Evolutionary conservation across 2,797 vertebrate genomes (phyloP), one percentile per base, ranked within the genome.

Genomic region (Gallinago nigripennis): DNA sequence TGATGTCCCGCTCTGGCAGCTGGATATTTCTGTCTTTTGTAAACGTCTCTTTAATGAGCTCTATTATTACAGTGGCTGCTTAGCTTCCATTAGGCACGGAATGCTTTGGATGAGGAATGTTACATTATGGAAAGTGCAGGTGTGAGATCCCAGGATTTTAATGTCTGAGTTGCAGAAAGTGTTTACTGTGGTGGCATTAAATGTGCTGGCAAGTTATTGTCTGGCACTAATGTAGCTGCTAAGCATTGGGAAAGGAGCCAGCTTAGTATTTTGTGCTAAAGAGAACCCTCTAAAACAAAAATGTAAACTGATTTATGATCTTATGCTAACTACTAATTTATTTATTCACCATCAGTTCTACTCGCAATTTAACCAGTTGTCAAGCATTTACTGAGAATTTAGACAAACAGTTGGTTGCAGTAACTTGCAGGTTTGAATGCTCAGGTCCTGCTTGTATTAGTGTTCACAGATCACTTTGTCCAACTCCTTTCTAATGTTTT

Each of bases 141-240:
- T 91, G 80, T 43, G 61, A 61, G 83, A 63, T 90, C 51, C 63
- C 28, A 8, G 73, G 72, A 65, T 90, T 94, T 35, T 43, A 33
- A 39, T 82, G 80, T 65, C 80, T 82, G 82, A 81, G 53, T 54
- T 65, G 57, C 58, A 83, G 94, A 79, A 79, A 58, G 77, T 92
- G 72, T 95, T 90, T 90, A 69, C 65, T 92, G 61, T 81, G 82
- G 61, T 95, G 70, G 73, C 43, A 54, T 86, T 94, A 64, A 80
- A 92, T 75, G 69, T 78, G 73, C 70, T 93, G 72, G 65, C 66
- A 66, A 69, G 73, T 86, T 63, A 72, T 65, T 91, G 65, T 82
- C 72, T 90, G 90, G 50, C 0, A 5, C 85, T 92, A 63, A 65
- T 72, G 80, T 69, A 71, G 77, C 90, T 88, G 90, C 69, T 86